Evolutionary conservation across 2,888 invertebrate genomes (phyloP).

Genomic region (Tineola bisselliella): DNA sequence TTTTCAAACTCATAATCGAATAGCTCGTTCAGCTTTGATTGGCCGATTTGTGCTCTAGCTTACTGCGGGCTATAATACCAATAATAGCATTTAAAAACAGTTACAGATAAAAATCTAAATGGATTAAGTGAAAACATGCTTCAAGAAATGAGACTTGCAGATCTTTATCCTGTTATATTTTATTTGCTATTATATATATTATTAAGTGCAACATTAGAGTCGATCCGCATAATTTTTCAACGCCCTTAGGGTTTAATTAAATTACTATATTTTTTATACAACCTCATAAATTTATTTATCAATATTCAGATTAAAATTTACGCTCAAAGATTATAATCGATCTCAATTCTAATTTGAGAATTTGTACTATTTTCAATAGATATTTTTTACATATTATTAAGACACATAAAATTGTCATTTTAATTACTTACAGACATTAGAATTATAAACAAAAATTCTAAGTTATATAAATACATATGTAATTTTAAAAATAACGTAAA

Average conservation of each 20-base stretch:
- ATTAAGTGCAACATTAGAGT: no score
- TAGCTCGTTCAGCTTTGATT: no score
- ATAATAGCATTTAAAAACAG: not conserved
- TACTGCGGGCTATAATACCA: no score
- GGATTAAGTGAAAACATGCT: slow-evolving; percentile 42
- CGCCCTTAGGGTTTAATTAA: not conserved
- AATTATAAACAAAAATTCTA: no score
- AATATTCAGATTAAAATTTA: not conserved
- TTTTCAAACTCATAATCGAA: no score
- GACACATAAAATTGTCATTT: no score
- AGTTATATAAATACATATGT: no score
- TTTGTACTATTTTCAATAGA: no score
- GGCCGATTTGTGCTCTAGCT: no score
- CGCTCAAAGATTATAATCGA: not conserved
- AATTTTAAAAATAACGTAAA: no score
- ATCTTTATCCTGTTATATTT: slow-evolving; percentile 19
- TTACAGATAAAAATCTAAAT: slow-evolving; percentile 42
- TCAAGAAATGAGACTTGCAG: slow-evolving; percentile 26
- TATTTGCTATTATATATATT: not conserved
- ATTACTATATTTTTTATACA: not conserved
- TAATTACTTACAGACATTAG: no score
- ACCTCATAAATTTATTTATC: not conserved
- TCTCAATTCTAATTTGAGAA: not conserved
- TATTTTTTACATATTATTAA: no score
- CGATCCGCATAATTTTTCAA: not conserved